Evolutionary conservation across 2,113 vertebrate species (phyloP).

Genomic region (Tragelaphus buxtoni): DNA sequence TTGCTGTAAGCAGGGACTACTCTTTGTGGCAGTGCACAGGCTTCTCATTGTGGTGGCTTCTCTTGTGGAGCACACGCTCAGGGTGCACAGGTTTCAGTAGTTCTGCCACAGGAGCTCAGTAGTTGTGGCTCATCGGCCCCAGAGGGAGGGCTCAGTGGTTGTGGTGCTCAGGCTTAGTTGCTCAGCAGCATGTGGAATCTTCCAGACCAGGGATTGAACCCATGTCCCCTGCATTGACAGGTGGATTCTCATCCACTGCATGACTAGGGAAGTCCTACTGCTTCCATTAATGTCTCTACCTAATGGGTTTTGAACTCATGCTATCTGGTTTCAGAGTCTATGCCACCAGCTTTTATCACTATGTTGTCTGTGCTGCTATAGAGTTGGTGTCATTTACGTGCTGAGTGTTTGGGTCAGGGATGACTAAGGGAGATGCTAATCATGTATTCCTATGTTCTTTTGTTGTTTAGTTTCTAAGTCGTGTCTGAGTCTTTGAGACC

Average conservation of each 20-base stretch:
- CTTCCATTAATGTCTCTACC: not conserved
- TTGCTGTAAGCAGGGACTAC: not conserved
- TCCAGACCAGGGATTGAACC: not conserved
- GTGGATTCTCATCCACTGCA: not conserved
- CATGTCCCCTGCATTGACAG: not conserved
- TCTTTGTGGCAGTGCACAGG: not conserved
- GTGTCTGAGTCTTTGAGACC: not conserved
- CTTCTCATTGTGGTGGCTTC: not conserved
- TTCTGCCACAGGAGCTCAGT: not conserved
- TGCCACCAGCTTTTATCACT: not conserved
- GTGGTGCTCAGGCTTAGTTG: not conserved
- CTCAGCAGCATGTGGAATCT: not conserved
- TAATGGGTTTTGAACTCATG: not conserved
- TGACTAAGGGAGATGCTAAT: not conserved
- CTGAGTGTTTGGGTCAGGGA: not conserved
- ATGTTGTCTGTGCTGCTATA: not conserved
- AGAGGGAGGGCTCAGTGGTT: not conserved
- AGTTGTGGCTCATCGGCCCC: rapidly evolving
- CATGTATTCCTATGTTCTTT: not conserved
- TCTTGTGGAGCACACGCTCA: not conserved
- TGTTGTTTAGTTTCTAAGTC: not conserved
- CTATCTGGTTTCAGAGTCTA: not conserved
- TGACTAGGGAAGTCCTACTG: not conserved
- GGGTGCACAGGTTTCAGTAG: not conserved
- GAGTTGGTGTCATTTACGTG: not conserved